Base-by-base conservation (phyloP, 2,797 vertebrate genomes). In the Argyrosomus regius region DNA sequence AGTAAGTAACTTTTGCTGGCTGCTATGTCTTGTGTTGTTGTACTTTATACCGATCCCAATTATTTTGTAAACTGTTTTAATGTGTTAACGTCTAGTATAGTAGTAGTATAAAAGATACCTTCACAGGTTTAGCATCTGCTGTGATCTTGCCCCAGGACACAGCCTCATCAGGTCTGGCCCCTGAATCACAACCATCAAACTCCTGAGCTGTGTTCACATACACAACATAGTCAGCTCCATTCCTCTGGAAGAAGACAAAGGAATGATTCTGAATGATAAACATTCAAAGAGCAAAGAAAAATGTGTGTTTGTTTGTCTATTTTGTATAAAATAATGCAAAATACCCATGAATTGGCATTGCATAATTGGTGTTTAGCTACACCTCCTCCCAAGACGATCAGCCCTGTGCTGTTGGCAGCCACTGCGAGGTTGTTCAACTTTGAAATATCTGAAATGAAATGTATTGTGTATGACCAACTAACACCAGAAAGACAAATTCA, bases 81-180 rank as follows among this genome's bases (percentile, higher is more conserved):
- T 5, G 28, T 5, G 28, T 31, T 31, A 70, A 58, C 9, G 1
- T 1, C 6, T 13, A 13, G 22, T 16, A 58, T 49, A 31, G 28
- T 26, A 26, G 26, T 26, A 26, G 2, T 26, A 26, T 31, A 31
- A 5, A 2, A 63, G 5, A 57, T 70, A 97, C 97, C 94, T 97
- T 97, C 16, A 97, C 95, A 0, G 96, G 96, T 73, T 92, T 94
- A 26, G 97, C 96, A 0, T 96, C 95, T 83, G 86, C 17, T 12
- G 94, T 93, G 87, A 97, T 97, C 88, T 98, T 97, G 14, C 97
- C 97, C 97, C 97, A 98, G 35, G 97, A 96, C 13, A 97, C 94
- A 0, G 96, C 97, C 74, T 97, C 96, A 0, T 97, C 96, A 0
- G 96, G 96, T 66, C 91, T 91, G 1, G 97, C 97, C 0, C 97